phyloP scores from a whole-genome alignment of 37 sponge, comb jelly and placozoan species.

The Aplysina aerophoba region DNA sequence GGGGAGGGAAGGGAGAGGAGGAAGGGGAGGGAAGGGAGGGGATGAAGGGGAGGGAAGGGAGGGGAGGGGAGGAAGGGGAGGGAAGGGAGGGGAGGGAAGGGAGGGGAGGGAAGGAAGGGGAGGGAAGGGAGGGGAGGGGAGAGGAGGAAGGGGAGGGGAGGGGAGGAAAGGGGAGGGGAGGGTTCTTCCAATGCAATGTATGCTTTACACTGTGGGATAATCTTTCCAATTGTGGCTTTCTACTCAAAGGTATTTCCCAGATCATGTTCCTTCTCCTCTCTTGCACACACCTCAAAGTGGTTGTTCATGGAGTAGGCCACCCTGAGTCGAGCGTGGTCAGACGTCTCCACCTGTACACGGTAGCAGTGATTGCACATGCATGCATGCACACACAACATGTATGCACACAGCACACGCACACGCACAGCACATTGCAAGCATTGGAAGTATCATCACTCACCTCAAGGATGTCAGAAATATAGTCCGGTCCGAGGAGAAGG shows the following conservation, averaged over 20 bases:
- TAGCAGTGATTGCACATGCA: too few species aligned
- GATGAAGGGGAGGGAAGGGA: too few species aligned
- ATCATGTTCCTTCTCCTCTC: not conserved
- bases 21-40: too few species aligned
- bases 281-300: slow-evolving; percentile 67
- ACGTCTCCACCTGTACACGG: slow-evolving; percentile 86
- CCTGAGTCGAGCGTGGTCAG: slow-evolving; percentile 93
- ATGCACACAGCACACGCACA: slow-evolving; percentile 16
- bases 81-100: too few species aligned
- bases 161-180: too few species aligned
- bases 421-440: not conserved
- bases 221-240: too few species aligned
- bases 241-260: not conserved
- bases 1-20: too few species aligned
- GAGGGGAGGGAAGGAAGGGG: not conserved
- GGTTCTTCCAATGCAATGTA: too few species aligned
- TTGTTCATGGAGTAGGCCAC: slow-evolving; percentile 85
- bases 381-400: not conserved
- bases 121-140: too few species aligned
- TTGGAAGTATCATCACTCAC: slow-evolving; percentile 10
- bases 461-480: slow-evolving; percentile 81
- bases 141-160: too few species aligned
- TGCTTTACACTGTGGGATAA: too few species aligned
- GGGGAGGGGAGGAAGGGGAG: too few species aligned
- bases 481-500: slow-evolving; percentile 92